Conservation (phyloP, 53 echinoderm and acorn worm genomes). For the Arbacia lixula region DNA sequence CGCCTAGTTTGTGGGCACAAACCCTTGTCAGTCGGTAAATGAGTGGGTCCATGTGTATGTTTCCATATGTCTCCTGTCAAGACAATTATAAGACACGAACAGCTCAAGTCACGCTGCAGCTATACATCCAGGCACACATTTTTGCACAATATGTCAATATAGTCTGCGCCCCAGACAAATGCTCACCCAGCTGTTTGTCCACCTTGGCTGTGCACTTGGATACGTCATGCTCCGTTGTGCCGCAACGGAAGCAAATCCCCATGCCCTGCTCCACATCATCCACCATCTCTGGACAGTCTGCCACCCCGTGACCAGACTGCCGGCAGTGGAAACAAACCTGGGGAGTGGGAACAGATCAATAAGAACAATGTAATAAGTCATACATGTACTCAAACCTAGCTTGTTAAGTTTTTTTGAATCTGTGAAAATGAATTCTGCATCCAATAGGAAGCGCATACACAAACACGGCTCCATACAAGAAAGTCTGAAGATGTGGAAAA, state of each 20-base stretch:
- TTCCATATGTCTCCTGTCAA: no score
- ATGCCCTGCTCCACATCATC: constrained; percentile 75
- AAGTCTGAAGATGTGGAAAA: no score
- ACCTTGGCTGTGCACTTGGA: constrained; percentile 74
- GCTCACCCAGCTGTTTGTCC: constrained; percentile 35
- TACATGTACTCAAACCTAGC: background rate
- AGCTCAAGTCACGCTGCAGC: no score
- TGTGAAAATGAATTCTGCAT: background rate
- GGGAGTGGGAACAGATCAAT: background rate
- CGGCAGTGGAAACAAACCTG: constrained; percentile 92
- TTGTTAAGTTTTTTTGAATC: background rate
- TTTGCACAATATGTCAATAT: no score
- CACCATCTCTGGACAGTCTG: constrained; percentile 77
- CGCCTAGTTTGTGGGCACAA: no score
- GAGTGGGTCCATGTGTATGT: no score
- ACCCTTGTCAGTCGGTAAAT: no score
- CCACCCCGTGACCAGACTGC: constrained; percentile 80
- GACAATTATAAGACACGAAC: no score
- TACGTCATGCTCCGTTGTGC: constrained; percentile 81
- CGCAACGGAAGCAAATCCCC: constrained; percentile 84
- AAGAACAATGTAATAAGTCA: background rate
- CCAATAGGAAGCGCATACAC: background rate
- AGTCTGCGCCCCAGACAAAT: no score
- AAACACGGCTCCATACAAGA: no score
- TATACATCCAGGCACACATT: no score